phyloP scores from a whole-genome alignment of 2,888 invertebrate species.

The Drosophila fungiperda region DNA sequence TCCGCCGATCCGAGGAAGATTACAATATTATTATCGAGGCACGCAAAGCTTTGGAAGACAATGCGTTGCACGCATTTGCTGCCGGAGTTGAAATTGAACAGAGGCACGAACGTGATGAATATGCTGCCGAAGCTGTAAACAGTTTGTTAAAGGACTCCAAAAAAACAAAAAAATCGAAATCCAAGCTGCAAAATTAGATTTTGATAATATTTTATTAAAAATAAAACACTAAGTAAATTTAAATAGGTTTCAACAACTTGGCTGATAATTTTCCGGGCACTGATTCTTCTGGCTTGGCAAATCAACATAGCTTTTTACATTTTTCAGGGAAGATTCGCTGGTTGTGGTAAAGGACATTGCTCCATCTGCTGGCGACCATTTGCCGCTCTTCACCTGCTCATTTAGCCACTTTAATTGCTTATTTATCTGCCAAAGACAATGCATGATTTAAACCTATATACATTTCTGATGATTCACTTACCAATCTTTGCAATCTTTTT shows the following conservation, averaged over 20 bases:
- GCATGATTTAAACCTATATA: background rate
- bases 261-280: constrained; percentile 52
- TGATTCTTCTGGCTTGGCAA: background rate
- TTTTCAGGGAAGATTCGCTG: constrained; percentile 9
- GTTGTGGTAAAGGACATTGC: constrained; percentile 25
- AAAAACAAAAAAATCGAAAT: constrained; percentile 36
- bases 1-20: constrained; percentile 54
- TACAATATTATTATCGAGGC: constrained; percentile 36
- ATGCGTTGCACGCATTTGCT: constrained; percentile 32
- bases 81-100: constrained; percentile 32
- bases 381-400: constrained; percentile 22
- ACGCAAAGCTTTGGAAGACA: constrained; percentile 26
- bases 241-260: constrained; percentile 38
- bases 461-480: background rate
- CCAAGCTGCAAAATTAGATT: constrained; percentile 11
- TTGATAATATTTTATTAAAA: constrained; percentile 7
- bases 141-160: constrained; percentile 35
- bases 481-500: constrained; percentile 22
- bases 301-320: background rate
- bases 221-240: background rate
- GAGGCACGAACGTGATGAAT: constrained; percentile 29
- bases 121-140: constrained; percentile 24
- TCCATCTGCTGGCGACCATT: constrained; percentile 48
- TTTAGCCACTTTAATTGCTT: constrained; percentile 60
- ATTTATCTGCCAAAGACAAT: constrained; percentile 43